phyloP scores from a whole-genome alignment of 2,113 vertebrate genomes.

The Diphyllodes magnificus region DNA sequence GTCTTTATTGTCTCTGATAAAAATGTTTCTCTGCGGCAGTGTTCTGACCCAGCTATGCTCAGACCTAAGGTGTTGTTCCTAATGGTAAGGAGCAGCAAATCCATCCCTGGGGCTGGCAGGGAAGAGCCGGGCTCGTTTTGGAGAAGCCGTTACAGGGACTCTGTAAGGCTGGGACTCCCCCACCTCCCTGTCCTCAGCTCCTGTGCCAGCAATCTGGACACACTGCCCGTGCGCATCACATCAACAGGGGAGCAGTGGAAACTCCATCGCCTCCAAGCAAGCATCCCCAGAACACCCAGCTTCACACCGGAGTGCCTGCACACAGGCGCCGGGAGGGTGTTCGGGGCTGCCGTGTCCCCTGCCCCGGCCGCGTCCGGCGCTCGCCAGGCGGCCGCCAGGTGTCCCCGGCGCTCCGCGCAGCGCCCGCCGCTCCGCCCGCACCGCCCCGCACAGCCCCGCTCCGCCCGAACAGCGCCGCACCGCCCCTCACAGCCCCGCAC shows the following conservation, averaged over 20 bases:
- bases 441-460: too few relatives aligned
- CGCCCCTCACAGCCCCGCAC: too few relatives aligned
- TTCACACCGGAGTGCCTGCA: rapidly evolving
- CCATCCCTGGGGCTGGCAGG: background rate
- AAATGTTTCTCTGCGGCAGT: conserved; percentile 53
- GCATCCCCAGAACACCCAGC: rapidly evolving
- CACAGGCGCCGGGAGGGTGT: background rate
- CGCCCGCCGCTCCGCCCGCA: background rate
- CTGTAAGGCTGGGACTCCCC: background rate
- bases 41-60: conserved; percentile 16
- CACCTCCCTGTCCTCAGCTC: background rate
- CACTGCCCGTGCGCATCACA: background rate
- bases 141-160: background rate
- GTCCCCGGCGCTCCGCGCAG: conserved; percentile 21
- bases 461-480: too few relatives aligned
- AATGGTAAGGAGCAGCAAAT: conserved; percentile 25
- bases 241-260: background rate
- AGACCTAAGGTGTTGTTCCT: conserved; percentile 21
- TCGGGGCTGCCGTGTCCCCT: background rate
- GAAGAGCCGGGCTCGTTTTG: background rate
- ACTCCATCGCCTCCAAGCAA: background rate
- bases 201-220: background rate
- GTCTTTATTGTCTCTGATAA: conserved; percentile 61
- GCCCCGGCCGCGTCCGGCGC: background rate
- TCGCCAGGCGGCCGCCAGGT: conserved; percentile 32